These are phyloP conservation scores for Ameiurus melas DNA, from an alignment of 2,113 vertebrate species.

Conservation along the genomic window DNA sequence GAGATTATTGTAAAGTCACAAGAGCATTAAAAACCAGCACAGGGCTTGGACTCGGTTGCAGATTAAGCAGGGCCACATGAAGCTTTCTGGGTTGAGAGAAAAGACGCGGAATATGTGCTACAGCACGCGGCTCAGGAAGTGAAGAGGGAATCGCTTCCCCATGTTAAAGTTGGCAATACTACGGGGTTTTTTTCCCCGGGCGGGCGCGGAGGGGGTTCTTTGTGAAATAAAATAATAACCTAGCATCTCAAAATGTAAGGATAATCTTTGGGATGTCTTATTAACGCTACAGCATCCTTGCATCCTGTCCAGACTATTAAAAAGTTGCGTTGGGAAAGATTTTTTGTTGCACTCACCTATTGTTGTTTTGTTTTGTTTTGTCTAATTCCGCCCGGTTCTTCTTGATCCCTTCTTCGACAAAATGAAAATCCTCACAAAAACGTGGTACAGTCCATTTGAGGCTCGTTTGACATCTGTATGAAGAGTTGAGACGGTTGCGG, in stretches of 20 bases:
- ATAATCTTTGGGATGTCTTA: not conserved
- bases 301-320: not conserved
- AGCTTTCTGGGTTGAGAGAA: not conserved
- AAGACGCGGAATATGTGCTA: not conserved
- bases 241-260: not conserved
- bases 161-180: not conserved
- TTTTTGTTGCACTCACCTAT: not conserved
- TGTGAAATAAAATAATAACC: not conserved
- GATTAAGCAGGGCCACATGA: not conserved
- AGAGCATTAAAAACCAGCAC: not conserved
- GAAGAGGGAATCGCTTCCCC: not conserved
- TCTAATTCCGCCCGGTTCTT: not conserved
- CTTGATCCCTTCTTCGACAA: not conserved
- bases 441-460: not conserved
- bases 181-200: not conserved
- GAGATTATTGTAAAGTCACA: constrained; percentile 37
- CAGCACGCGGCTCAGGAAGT: constrained; percentile 1
- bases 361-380: not conserved
- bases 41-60: not conserved
- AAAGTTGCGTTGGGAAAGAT: not conserved
- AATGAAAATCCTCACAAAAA: not conserved
- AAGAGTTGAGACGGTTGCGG: constrained; percentile 27
- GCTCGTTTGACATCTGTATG: constrained; percentile 34
- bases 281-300: no score
- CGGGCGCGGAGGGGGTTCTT: not conserved